Conservation (phyloP, 2,113 vertebrate genomes). For the Nibea albiflora region DNA sequence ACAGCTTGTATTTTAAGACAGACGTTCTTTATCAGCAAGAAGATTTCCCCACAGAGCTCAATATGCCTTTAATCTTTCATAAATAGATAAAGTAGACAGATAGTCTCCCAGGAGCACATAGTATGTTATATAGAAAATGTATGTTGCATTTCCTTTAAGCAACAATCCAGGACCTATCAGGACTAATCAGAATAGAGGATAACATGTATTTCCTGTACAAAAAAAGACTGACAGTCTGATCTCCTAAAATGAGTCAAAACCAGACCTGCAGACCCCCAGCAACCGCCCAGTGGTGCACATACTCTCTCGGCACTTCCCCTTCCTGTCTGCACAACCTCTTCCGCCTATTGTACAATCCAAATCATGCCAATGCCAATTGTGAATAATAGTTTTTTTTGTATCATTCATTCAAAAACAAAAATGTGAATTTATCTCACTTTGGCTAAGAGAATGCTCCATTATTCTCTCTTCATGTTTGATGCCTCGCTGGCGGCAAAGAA, state of each 20-base stretch:
- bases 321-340: constrained; percentile 76
- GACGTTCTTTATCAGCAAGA: constrained; percentile 18
- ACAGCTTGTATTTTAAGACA: constrained; percentile 21
- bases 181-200: constrained; percentile 18
- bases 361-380: constrained; percentile 46
- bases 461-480: constrained; percentile 22
- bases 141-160: constrained; percentile 17
- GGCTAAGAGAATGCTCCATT: constrained; percentile 54
- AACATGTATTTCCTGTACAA: constrained; percentile 40
- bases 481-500: not conserved
- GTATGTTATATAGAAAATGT: not conserved
- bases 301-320: constrained; percentile 53
- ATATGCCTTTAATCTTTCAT: not conserved
- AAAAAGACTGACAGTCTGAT: constrained; percentile 3
- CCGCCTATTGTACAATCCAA: constrained; percentile 79
- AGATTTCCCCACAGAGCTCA: constrained; percentile 12
- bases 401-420: constrained; percentile 65
- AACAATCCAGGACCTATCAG: constrained; percentile 38
- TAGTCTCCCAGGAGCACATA: not conserved
- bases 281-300: constrained; percentile 39
- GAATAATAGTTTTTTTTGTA: constrained; percentile 71
- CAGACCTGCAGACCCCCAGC: constrained; percentile 43
- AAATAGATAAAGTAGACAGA: constrained; percentile 4
- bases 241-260: constrained; percentile 25
- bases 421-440: constrained; percentile 48